Evolutionary conservation across 2,797 vertebrate genomes (phyloP).

Genomic region (Lacerta agilis): DNA sequence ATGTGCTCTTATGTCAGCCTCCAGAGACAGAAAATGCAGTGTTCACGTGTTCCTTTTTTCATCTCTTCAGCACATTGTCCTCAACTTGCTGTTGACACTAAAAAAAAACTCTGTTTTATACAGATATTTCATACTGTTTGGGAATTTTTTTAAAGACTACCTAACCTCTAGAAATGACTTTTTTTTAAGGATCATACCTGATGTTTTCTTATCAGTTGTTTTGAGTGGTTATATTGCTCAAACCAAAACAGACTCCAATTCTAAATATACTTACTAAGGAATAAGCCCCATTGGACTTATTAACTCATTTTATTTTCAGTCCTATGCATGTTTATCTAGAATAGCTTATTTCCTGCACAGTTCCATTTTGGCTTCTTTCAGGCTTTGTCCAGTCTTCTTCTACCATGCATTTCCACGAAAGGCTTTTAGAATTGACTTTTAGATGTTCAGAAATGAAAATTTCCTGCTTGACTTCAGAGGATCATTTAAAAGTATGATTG

Average conservation of each 20-base stretch:
- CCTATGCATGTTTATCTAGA: neutral
- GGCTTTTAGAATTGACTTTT: neutral
- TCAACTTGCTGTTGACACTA: neutral
- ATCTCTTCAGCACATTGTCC: neutral
- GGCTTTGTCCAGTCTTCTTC: neutral
- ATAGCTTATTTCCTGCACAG: conserved; percentile 10
- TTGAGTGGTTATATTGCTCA: conserved; percentile 4
- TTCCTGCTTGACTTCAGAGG: neutral
- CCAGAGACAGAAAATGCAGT: neutral
- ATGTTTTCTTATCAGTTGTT: conserved; percentile 28
- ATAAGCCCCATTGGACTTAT: neutral
- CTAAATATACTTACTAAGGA: neutral
- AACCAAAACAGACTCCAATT: neutral
- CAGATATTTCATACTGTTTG: neutral
- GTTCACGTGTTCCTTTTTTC: neutral
- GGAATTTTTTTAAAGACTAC: neutral
- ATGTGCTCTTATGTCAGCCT: too few relatives aligned
- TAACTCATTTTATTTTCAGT: too few relatives aligned
- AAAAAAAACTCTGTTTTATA: neutral
- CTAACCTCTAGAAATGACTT: neutral
- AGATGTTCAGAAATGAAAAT: neutral
- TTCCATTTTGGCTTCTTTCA: neutral
- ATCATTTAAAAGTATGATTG: neutral
- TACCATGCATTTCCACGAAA: neutral
- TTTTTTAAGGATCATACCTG: conserved; percentile 11